Percentiles rank a stretch among this genome's conserved stretches.
phyloP scores from a whole-genome alignment of 2,113 vertebrate species.

The Herpetotheres cachinnans region DNA sequence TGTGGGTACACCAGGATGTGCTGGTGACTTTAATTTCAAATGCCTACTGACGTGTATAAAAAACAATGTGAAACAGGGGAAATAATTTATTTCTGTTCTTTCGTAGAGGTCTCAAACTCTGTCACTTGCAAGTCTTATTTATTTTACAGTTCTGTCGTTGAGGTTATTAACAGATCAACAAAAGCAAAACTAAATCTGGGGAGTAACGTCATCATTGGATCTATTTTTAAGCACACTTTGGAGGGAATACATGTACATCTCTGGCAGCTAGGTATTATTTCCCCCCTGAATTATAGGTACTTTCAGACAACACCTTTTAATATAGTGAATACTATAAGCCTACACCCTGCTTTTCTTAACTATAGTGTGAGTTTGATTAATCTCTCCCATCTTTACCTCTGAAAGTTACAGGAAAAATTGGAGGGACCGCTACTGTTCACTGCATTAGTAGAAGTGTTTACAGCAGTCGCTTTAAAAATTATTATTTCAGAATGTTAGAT shows the following conservation, averaged over 20 bases:
- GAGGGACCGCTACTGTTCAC: not conserved
- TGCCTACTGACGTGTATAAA: not conserved
- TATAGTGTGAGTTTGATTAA: not conserved
- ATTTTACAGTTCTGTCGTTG: not conserved
- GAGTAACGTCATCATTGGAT: not conserved
- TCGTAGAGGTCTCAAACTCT: not conserved
- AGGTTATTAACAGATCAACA: not conserved
- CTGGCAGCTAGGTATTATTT: too few species aligned
- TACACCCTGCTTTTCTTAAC: not conserved
- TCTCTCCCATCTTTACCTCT: not conserved
- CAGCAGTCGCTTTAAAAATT: not conserved
- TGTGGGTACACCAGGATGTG: not conserved
- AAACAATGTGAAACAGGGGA: not conserved
- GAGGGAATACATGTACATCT: too few species aligned
- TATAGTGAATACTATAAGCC: not conserved
- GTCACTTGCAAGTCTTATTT: not conserved
- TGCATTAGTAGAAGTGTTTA: not conserved
- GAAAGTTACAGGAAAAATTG: not conserved
- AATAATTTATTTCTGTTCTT: not conserved
- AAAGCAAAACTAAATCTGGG: not conserved
- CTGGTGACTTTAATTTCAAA: not conserved
- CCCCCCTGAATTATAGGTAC: too few species aligned
- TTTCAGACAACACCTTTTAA: not conserved
- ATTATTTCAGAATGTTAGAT: not conserved
- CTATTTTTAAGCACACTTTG: not conserved